Evolutionary conservation across 2,888 invertebrate genomes (phyloP), one percentile per base, ranked within the genome.

Genomic region (Acanthacorydalis orientalis): DNA sequence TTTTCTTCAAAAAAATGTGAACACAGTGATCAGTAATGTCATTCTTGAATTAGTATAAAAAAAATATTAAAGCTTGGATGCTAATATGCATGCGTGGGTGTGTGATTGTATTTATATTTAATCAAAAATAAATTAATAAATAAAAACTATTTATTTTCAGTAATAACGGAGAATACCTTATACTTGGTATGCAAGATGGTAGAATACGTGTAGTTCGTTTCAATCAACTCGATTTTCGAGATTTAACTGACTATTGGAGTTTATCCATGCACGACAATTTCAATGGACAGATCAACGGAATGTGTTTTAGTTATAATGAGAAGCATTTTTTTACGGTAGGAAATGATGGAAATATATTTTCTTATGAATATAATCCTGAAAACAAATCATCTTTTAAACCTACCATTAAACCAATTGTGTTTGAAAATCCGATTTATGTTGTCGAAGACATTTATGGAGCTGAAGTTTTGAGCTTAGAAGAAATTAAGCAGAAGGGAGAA

Each of bases 311-410:
- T 56, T 66, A 64, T 47, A 77, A 84, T 60, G 68, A 72, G 53
- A 68, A 64, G 67, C 75, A 64, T 59, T 67, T 65, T 11, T 50
- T 77, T 48, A 72, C 79, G 1, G 74, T 80, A 55, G 88, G 87
- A 0, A 58, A 69, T 14, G 87, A 87, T 61, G 85, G 86, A 4
- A 86, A 87, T 58, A 69, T 88, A 45, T 88, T 89, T 59, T 73
- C 79, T 0, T 87, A 75, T 56, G 56, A 60, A 1, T 75, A 79
- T 56, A 68, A 72, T 51, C 73, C 73, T 0, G 67, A 69, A 31
- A 11, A 10, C 2, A 8, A 46, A 31, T 40, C 51, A n/a, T 48
- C 44, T 50, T 37, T 49, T 48, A 52, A 31, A 51, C 67, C 67
- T 59, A 53, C 59, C 43, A 63, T 33, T 51, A 55, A 38, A 64